Evolutionary conservation across 2,113 vertebrate species (phyloP).

Genomic region (Bolborhynchus lineola): DNA sequence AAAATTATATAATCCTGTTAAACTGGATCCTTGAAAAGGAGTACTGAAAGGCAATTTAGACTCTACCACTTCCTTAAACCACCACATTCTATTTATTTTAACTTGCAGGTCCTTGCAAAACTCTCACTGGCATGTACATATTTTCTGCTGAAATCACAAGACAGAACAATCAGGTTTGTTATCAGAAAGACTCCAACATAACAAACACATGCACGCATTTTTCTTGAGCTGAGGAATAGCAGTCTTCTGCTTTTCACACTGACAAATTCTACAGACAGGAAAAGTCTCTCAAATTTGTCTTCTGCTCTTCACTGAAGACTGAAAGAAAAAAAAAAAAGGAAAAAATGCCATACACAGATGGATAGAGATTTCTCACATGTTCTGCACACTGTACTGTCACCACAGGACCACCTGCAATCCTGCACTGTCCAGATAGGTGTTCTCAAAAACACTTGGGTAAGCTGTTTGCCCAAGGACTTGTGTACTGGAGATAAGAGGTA

Average conservation of each 20-base stretch:
- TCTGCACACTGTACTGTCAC: slow-evolving; percentile 15
- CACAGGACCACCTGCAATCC: slow-evolving; percentile 70
- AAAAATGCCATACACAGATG: slow-evolving; percentile 1
- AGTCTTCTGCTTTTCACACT: not conserved
- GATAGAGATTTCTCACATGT: slow-evolving; percentile 2
- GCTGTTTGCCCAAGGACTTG: slow-evolving; percentile 67
- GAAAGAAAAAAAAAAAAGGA: not conserved
- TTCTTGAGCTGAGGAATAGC: not conserved
- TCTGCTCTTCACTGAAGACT: not conserved
- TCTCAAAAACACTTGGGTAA: slow-evolving; percentile 77
- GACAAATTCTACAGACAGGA: not conserved
- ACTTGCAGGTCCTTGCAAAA: slow-evolving; percentile 12
- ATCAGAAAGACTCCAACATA: not conserved
- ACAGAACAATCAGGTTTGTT: slow-evolving; percentile 27
- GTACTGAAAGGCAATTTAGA: slow-evolving; percentile 8
- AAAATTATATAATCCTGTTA: slow-evolving; percentile 59
- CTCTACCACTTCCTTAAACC: slow-evolving; percentile 29
- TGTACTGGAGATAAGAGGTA: slow-evolving; percentile 52
- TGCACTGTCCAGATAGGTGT: slow-evolving; percentile 59
- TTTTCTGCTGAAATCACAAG: not conserved
- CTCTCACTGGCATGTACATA: not conserved
- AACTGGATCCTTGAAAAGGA: slow-evolving; percentile 41
- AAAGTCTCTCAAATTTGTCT: slow-evolving; percentile 17
- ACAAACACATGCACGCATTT: not conserved
- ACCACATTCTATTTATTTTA: slow-evolving; percentile 18